Evolutionary conservation across 1,140 invertebrate species (phyloP).

Genomic region (Chlorops oryzae): DNA sequence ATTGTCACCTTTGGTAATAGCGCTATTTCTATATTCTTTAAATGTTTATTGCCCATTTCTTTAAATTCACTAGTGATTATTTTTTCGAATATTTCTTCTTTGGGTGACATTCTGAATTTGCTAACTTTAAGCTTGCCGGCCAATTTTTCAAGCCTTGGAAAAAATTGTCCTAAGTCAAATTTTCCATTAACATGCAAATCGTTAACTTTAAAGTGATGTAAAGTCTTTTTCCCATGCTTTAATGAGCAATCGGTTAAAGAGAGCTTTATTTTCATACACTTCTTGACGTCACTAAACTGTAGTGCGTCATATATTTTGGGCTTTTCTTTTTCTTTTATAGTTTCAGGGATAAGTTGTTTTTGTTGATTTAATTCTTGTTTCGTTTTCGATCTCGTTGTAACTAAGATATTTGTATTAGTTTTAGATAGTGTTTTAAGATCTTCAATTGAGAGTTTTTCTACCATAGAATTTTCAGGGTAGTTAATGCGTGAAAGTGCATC

Average conservation of each 20-base stretch:
- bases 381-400: not conserved
- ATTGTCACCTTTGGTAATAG: too few species aligned
- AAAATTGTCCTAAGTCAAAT: too few species aligned
- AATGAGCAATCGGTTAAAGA: not conserved
- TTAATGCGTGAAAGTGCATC: constrained; percentile 14
- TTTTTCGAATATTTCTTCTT: not conserved
- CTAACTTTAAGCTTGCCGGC: not conserved
- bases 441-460: too few species aligned
- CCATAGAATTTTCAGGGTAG: too few species aligned
- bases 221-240: not conserved
- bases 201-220: not conserved
- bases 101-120: not conserved
- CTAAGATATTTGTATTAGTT: not conserved
- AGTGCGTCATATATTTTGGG: constrained; percentile 1
- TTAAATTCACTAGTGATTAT: too few species aligned
- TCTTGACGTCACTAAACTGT: not conserved
- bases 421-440: not conserved
- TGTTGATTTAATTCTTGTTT: not conserved
- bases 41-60: too few species aligned
- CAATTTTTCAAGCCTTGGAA: too few species aligned
- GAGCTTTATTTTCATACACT: not conserved
- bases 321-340: not conserved
- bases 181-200: too few species aligned
- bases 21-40: too few species aligned
- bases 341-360: not conserved